Conservation (phyloP, 2,113 vertebrate species). For the Perca flavescens region DNA sequence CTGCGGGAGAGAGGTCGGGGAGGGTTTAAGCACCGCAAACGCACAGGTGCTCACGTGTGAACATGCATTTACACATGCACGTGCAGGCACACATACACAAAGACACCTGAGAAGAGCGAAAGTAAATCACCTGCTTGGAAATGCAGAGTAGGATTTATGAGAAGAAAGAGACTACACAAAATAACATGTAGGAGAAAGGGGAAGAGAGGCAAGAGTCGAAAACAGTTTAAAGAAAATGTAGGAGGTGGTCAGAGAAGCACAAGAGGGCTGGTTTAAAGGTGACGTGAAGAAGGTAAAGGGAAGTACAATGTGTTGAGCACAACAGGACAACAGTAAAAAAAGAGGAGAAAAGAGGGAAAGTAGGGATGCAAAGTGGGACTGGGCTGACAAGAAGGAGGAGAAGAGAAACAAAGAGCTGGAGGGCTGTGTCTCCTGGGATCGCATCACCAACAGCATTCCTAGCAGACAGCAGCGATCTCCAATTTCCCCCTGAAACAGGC, state of each 20-base stretch:
- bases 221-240: neutral
- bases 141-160: slow-evolving; percentile 15
- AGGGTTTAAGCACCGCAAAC: slow-evolving; percentile 60
- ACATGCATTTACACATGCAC: slow-evolving; percentile 24
- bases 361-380: slow-evolving; percentile 26
- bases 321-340: slow-evolving; percentile 1
- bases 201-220: neutral
- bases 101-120: slow-evolving; percentile 22
- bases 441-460: slow-evolving; percentile 75
- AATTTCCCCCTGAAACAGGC: slow-evolving; percentile 76
- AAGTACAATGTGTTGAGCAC: slow-evolving; percentile 23
- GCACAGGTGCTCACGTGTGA: slow-evolving; percentile 49
- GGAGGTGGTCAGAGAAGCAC: neutral
- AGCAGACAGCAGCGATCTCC: slow-evolving; percentile 69
- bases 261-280: neutral
- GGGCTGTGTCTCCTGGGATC: slow-evolving; percentile 70
- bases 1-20: slow-evolving; percentile 69
- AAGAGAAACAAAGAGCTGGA: slow-evolving; percentile 52
- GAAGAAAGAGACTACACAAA: neutral
- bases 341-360: neutral
- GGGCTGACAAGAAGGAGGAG: slow-evolving; percentile 51
- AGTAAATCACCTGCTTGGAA: slow-evolving; percentile 36
- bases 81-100: neutral
- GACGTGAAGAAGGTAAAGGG: slow-evolving; percentile 14
- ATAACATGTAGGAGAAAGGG: neutral